These are phyloP conservation scores for Chionoecetes opilio DNA, from an alignment of 1,140 invertebrate genomes.

Conservation along the genomic window DNA sequence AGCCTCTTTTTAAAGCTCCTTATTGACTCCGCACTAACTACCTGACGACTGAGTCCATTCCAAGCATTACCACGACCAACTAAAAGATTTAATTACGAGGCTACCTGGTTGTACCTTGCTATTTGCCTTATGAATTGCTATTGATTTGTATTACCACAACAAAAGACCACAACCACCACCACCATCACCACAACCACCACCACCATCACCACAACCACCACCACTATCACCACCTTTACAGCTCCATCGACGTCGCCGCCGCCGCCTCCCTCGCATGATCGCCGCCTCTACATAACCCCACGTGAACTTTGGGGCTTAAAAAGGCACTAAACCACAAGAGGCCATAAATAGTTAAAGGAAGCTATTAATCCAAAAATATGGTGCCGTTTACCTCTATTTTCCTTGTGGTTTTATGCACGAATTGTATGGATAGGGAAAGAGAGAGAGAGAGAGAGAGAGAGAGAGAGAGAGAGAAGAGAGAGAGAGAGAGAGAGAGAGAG, in stretches of 20 bases:
- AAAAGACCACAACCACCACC: neutral
- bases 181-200: neutral
- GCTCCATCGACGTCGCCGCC: neutral
- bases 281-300: neutral
- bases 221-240: neutral
- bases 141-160: too few species aligned
- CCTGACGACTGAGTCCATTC: too few species aligned
- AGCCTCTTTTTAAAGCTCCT: too few species aligned
- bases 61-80: too few species aligned
- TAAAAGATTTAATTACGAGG: too few species aligned
- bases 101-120: too few species aligned
- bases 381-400: neutral
- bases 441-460: neutral
- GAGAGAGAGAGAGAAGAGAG: neutral
- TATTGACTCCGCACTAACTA: too few species aligned
- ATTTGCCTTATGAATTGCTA: too few species aligned
- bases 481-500: too few species aligned
- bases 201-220: neutral
- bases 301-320: conserved; percentile 8
- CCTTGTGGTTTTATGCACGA: neutral
- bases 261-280: neutral
- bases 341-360: neutral
- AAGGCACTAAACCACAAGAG: conserved; percentile 28
- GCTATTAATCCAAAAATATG: conserved; percentile 30
- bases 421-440: neutral